Evolutionary conservation across 2,888 invertebrate species (phyloP).

Genomic region (Argyra leucocephala): DNA sequence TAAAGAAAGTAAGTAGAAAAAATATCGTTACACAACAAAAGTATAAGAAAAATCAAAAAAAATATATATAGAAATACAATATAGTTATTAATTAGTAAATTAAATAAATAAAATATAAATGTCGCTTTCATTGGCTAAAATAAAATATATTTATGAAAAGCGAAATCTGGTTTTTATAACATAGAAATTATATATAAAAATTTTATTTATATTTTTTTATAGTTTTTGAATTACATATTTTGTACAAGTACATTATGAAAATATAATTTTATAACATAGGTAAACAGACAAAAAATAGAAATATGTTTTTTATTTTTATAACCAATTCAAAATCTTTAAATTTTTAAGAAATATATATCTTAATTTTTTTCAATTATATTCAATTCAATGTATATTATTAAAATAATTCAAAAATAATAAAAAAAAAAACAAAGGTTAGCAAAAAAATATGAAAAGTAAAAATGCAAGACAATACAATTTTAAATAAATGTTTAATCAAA

Average conservation of each 20-base stretch:
- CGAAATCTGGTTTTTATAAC: neutral
- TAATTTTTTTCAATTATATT: too few species aligned
- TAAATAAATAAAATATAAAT: neutral
- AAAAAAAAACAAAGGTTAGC: neutral
- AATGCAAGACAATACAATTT: neutral
- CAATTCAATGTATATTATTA: neutral
- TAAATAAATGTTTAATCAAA: neutral
- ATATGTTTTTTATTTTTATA: neutral
- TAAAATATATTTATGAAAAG: neutral
- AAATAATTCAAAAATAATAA: neutral
- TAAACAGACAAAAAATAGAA: neutral
- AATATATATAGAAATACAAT: too few species aligned
- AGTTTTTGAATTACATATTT: too few species aligned
- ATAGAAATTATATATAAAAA: neutral
- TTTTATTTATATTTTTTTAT: neutral
- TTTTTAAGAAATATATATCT: too few species aligned
- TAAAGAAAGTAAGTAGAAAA: too few species aligned
- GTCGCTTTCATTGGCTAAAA: neutral
- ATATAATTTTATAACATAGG: too few species aligned
- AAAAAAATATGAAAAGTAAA: neutral
- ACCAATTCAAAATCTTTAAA: too few species aligned
- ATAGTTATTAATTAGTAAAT: too few species aligned
- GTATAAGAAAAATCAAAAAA: too few species aligned
- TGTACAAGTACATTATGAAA: neutral
- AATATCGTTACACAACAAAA: too few species aligned